Conservation (phyloP, 2,888 invertebrate species). For the Tenthredo notha region DNA sequence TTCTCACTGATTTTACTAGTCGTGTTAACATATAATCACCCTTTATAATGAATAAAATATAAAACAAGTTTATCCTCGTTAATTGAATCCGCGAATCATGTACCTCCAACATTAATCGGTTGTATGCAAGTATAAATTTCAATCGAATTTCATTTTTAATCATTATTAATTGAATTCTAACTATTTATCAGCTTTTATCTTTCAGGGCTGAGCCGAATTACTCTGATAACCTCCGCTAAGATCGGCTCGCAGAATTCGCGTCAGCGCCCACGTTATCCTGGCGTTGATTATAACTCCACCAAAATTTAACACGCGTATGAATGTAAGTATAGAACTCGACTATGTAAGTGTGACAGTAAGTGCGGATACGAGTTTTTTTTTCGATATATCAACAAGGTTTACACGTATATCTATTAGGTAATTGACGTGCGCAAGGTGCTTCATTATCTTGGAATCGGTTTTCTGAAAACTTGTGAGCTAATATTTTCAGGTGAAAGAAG, state of each 20-base stretch:
- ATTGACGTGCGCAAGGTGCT: not conserved
- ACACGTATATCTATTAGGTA: not conserved
- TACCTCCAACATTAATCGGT: not conserved
- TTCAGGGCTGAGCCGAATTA: not conserved
- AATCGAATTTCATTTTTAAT: not conserved
- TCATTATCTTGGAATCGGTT: not conserved
- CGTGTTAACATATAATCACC: not conserved
- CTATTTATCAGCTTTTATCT: conserved; percentile 32
- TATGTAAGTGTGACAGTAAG: not conserved
- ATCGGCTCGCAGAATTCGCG: conserved; percentile 12
- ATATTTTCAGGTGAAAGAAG: not conserved
- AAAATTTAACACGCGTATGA: not conserved
- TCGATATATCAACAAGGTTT: conserved; percentile 3
- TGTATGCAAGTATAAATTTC: not conserved
- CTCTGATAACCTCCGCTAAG: conserved; percentile 29
- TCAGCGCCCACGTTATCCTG: not conserved
- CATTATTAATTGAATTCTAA: conserved; percentile 17
- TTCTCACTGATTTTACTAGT: not conserved
- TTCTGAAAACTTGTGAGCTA: not conserved
- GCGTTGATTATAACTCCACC: not conserved
- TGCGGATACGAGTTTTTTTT: not conserved
- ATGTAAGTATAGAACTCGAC: not conserved
- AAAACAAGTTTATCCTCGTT: not conserved
- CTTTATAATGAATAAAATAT: not conserved
- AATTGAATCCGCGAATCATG: not conserved